Evolutionary conservation across 1,140 invertebrate genomes (phyloP), one percentile per base, ranked within the genome.

Genomic region (Lutraria rhynchaena): DNA sequence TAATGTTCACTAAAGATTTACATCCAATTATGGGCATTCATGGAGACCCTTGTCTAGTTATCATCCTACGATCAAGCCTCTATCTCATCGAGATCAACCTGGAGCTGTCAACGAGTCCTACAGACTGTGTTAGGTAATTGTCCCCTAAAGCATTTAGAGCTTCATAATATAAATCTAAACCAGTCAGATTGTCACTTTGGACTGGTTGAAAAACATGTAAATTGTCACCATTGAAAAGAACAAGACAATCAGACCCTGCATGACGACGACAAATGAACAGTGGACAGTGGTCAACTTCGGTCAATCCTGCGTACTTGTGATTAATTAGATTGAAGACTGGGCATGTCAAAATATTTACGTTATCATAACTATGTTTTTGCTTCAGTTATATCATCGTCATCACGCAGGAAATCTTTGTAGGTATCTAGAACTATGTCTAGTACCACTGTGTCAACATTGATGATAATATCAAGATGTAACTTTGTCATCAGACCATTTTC

Each of bases 51-150:
- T 61, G 37, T 9, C 31, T 27, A 22, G 37, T 15, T 61, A 75
- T 61, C 73, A 35, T n/a, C n/a, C 4, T 60, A 22, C 24, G 29
- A 75, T 75, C 73, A 75, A 74, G 31, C 73, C 29, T 37, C 51
- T 73, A 53, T 73, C 70, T 37, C 46, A 73, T 73, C 70, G 11
- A 44, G 31, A 63, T 75, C 51, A 61, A 22, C 73, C n/a, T 49
- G 73, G 57, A 75, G 73, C 73, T 75, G 73, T 75, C 73, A 75
- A 75, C 73, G 57, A 41, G 73, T 75, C 58, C 73, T 31, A 51
- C 57, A 57, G 69, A 71, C 69, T 71, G 69, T 57, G 53, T 57
- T 71, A 71, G 33, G 49, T 71, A 57, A 71, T 57, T 71, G 46
- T 71, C 53, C 49, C 69, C 51, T 71, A 17, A 19, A 71, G 63